These are phyloP conservation scores for Cladopsammia gracilis DNA, from an alignment of 64 coral and sea anemone species.

Conservation along the genomic window DNA sequence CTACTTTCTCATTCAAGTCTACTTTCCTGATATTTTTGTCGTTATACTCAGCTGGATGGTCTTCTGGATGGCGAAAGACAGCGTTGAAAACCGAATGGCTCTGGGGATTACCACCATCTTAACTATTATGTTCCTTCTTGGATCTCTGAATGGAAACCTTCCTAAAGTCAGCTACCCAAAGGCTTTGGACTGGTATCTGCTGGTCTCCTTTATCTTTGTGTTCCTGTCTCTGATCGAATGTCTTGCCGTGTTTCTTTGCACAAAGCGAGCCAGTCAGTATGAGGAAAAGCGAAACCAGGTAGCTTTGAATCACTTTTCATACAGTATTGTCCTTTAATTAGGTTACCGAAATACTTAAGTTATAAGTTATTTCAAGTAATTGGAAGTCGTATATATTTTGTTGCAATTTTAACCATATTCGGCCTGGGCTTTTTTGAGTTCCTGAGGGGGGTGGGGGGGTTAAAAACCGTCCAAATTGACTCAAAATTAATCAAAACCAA, in stretches of 20 bases:
- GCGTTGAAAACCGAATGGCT: constrained; percentile 76
- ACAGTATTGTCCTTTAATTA: too few relatives aligned
- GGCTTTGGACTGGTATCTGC: constrained; percentile 89
- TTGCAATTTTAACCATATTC: too few relatives aligned
- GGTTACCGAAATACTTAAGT: too few relatives aligned
- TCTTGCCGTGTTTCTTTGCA: constrained; percentile 9
- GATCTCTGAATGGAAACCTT: constrained; percentile 68
- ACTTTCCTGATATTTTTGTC: constrained; percentile 83
- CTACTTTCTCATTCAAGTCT: constrained; percentile 91
- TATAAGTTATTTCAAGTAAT: too few relatives aligned
- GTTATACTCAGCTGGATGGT: constrained; percentile 94
- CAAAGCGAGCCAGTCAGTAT: too few relatives aligned
- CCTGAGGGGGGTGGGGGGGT: too few relatives aligned
- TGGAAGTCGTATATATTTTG: too few relatives aligned
- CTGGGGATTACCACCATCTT: constrained; percentile 90
- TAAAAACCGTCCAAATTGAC: too few relatives aligned
- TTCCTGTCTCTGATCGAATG: constrained; percentile 88
- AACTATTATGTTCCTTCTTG: constrained; percentile 90
- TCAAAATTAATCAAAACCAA: too few relatives aligned
- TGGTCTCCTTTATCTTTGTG: constrained; percentile 81
- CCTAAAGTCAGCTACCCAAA: constrained; percentile 97
- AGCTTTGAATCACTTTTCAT: too few relatives aligned
- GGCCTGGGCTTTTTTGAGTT: too few relatives aligned
- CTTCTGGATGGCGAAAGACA: constrained; percentile 88
- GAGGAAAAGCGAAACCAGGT: too few relatives aligned